These are phyloP conservation scores for Microcebus tavaratra DNA, from an alignment of 2,113 vertebrate species.

Conservation along the genomic window DNA sequence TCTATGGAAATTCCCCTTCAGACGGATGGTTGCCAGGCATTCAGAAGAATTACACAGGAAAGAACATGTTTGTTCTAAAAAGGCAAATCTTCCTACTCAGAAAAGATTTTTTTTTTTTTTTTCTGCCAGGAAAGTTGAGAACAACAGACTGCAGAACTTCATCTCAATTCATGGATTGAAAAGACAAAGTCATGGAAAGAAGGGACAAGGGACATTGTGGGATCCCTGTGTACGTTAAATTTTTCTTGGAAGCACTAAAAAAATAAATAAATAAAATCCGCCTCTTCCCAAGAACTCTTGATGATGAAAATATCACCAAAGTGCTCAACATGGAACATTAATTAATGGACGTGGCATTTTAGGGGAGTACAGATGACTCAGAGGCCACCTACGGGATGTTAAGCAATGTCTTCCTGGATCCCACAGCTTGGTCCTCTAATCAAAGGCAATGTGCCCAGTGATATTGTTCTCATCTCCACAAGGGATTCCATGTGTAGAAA, in stretches of 20 bases:
- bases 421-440: neutral
- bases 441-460: neutral
- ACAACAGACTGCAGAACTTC: neutral
- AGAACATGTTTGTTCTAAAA: conserved; percentile 54
- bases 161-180: neutral
- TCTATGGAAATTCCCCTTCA: conserved; percentile 49
- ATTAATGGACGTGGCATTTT: neutral
- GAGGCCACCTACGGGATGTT: neutral
- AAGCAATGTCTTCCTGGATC: neutral
- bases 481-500: neutral
- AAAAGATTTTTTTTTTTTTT: neutral
- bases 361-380: neutral
- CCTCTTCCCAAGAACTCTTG: conserved; percentile 2
- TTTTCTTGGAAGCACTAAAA: neutral
- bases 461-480: neutral
- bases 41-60: neutral
- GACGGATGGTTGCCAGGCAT: neutral
- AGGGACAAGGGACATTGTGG: neutral
- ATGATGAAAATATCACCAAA: neutral
- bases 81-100: conserved; percentile 41
- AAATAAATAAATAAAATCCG: neutral
- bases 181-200: neutral
- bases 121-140: conserved; percentile 40
- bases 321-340: neutral
- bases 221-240: neutral